Conservation (phyloP, 1,140 invertebrate species). For the Zaprionus ornatus region DNA sequence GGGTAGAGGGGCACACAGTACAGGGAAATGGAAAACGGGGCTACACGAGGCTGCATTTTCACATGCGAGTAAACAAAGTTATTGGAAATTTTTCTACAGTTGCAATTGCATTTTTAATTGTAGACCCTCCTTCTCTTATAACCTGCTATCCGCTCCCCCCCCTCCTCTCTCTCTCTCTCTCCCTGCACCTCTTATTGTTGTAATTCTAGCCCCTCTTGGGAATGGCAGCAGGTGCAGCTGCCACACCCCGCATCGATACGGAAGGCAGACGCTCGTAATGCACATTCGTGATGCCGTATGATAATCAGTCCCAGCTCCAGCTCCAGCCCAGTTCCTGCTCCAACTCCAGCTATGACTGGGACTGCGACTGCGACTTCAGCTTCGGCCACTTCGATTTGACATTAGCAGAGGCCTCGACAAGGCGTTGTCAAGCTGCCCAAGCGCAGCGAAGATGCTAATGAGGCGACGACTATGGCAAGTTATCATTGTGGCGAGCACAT, state of each 20-base stretch:
- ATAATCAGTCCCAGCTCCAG: slow-evolving; percentile 17
- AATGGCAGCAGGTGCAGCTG: slow-evolving; percentile 30
- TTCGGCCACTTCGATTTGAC: slow-evolving; percentile 44
- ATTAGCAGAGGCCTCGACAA: slow-evolving; percentile 37
- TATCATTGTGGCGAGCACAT: slow-evolving; percentile 30
- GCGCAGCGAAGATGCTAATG: slow-evolving; percentile 43
- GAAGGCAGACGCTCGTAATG: slow-evolving; percentile 30
- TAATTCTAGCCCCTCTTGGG: slow-evolving; percentile 15
- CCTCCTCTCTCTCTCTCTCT: background rate
- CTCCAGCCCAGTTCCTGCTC: background rate
- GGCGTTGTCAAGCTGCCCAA: slow-evolving; percentile 42
- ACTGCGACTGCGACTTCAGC: background rate
- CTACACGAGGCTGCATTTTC: slow-evolving; percentile 52
- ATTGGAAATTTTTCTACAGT: slow-evolving; percentile 55
- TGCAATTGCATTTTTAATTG: slow-evolving; percentile 73
- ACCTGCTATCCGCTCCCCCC: background rate
- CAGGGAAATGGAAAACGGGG: background rate
- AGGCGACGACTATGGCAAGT: slow-evolving; percentile 13
- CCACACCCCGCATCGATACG: slow-evolving; percentile 10
- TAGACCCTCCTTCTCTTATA: slow-evolving; percentile 30
- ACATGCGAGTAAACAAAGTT: slow-evolving; percentile 67
- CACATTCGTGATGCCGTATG: slow-evolving; percentile 47
- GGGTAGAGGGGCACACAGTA: background rate
- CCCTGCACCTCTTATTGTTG: slow-evolving; percentile 3
- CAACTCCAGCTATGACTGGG: background rate